Base-by-base conservation (phyloP, 2,113 vertebrate genomes). In the Xiphophorus couchianus region DNA sequence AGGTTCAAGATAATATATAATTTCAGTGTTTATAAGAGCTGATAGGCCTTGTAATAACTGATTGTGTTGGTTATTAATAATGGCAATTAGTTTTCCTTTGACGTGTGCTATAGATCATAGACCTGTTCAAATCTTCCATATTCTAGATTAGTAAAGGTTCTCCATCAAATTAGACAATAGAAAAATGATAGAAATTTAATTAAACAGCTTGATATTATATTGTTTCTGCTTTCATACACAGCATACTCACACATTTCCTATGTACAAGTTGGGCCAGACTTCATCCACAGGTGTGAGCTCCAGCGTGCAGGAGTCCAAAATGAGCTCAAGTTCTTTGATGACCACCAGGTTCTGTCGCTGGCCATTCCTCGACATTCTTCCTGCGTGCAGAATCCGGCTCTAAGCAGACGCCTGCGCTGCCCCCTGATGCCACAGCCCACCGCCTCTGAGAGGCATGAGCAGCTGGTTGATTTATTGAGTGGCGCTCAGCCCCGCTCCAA, bases 211-310 rank as follows among this genome's bases (percentile, higher is more conserved):
- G 54, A 27, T 30, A 39, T 13, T 54, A 9, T 17, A 17, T 33
- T 15, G n/a, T 35, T 74, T 48, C 42, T 64, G 69, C 12, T 3
- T 37, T 35, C 22, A 74, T 68, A 79, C 64, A 62, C 13, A 12
- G 62, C 66, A 69, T 71, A 96, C 95, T 96, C 91, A 95, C 94
- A 94, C 93, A 74, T 94, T 90, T 84, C 95, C 94, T 84, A 92
- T 93, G 92, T 75, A 95, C 76, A 96, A 86, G 89, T 94, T 91
- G 78, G 95, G 92, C 93, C 93, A 94, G 81, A 94, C 94, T 92
- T 96, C 94, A 83, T 95, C 94, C 71, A 94, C 60, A 12, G 93
- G 91, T 27, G 90, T 94, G 72, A 94, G 93, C 69, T 94, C 94
- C 74, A 94, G 69, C 30, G 87, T 81, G 85, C 95, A 96, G 78